Conservation (phyloP, 1,140 invertebrate species). For the Aculops lycopersici region DNA sequence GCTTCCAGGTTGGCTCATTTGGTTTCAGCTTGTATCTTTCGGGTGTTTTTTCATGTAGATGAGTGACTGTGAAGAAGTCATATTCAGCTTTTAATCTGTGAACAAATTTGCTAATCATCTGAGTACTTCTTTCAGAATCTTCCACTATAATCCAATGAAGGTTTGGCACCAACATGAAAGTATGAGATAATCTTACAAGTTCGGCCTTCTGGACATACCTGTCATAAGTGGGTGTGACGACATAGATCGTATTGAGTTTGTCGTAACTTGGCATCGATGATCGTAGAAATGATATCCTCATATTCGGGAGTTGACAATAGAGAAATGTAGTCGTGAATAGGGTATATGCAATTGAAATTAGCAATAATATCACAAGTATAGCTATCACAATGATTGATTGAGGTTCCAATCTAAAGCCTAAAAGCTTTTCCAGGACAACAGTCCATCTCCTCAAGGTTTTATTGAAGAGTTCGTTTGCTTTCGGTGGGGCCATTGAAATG, state of each 20-base stretch:
- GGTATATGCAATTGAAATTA: too few relatives aligned
- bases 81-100: conserved; percentile 21
- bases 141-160: conserved; percentile 87
- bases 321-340: too few relatives aligned
- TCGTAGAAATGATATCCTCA: too few relatives aligned
- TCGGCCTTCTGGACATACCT: conserved; percentile 76
- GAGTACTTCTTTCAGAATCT: conserved; percentile 38
- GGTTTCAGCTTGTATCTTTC: conserved; percentile 27
- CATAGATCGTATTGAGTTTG: conserved; percentile 29
- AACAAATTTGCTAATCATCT: conserved; percentile 45
- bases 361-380: too few relatives aligned
- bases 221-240: conserved; percentile 67
- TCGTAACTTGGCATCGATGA: too few relatives aligned
- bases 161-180: conserved; percentile 49
- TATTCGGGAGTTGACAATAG: too few relatives aligned
- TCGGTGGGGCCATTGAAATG: too few relatives aligned
- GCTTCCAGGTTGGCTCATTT: conserved; percentile 46
- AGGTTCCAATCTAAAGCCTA: too few relatives aligned
- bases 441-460: too few relatives aligned
- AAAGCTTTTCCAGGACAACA: too few relatives aligned
- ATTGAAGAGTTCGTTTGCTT: too few relatives aligned
- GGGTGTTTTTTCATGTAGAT: conserved; percentile 39
- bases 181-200: conserved; percentile 55
- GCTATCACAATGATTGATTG: too few relatives aligned
- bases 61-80: conserved; percentile 21